Conservation (phyloP, 2,113 vertebrate species). For the Telmatochromis sp. region DNA sequence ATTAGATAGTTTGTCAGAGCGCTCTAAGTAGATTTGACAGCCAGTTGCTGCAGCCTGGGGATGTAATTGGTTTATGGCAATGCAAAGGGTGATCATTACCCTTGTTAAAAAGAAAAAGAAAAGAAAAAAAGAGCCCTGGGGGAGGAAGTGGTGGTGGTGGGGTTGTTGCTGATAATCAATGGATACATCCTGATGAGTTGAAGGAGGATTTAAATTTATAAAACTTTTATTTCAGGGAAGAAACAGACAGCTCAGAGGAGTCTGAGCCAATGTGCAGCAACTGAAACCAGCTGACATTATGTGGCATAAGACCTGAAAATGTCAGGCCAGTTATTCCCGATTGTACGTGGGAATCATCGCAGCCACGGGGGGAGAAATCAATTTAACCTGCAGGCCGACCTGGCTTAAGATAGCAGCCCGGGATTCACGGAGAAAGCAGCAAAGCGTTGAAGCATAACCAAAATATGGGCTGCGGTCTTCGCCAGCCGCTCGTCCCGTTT, state of each 20-base stretch:
- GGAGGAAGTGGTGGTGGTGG: background rate
- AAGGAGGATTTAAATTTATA: background rate
- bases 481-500: background rate
- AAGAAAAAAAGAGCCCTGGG: background rate
- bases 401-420: background rate
- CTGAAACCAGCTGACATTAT: background rate
- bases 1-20: slow-evolving; percentile 31
- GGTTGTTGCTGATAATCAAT: background rate
- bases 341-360: background rate
- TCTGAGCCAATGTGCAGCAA: background rate
- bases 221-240: background rate
- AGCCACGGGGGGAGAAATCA: background rate
- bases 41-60: background rate
- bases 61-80: slow-evolving; percentile 19
- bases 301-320: background rate
- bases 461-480: slow-evolving; percentile 8
- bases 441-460: slow-evolving; percentile 32
- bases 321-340: background rate
- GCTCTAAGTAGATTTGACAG: slow-evolving; percentile 30
- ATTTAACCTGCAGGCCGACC: slow-evolving; percentile 42
- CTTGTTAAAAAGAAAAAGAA: background rate
- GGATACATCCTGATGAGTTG: background rate
- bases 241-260: background rate
- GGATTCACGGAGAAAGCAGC: background rate
- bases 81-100: background rate